Evolutionary conservation across 2,113 vertebrate genomes (phyloP).

Genomic region (Phyllostomus discolor): DNA sequence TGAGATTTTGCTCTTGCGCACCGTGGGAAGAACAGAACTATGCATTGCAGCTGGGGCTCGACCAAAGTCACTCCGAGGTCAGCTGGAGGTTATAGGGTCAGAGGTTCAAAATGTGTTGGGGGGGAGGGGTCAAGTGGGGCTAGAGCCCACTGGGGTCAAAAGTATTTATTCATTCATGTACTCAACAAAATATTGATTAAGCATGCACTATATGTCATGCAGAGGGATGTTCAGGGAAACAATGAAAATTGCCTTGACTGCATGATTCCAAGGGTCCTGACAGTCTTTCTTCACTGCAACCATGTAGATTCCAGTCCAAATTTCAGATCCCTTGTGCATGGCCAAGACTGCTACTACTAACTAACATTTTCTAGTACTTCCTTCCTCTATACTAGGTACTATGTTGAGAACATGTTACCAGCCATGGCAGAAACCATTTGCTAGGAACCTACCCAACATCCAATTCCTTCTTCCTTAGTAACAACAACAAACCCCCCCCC

Average conservation of each 20-base stretch:
- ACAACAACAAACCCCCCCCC: not conserved
- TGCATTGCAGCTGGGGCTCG: not conserved
- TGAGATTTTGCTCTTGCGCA: not conserved
- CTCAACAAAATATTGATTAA: not conserved
- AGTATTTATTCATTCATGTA: not conserved
- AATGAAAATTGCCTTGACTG: not conserved
- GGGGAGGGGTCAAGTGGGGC: too few species aligned
- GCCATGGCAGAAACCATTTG: not conserved
- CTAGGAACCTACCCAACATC: not conserved
- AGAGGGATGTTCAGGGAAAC: not conserved
- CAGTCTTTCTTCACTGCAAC: not conserved
- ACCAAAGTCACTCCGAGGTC: not conserved
- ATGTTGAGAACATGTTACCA: not conserved
- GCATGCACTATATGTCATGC: not conserved
- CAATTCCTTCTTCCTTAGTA: not conserved
- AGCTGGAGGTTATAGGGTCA: not conserved
- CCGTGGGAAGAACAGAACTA: not conserved
- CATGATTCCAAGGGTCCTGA: not conserved
- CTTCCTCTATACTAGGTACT: not conserved
- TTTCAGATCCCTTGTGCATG: not conserved
- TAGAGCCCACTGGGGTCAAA: not conserved
- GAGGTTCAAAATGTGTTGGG: not conserved
- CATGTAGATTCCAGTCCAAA: too few species aligned
- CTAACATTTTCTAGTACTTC: not conserved
- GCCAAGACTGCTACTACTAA: not conserved